Evolutionary conservation across 2,797 vertebrate genomes (phyloP).

Genomic region (Neostethus bicornis): DNA sequence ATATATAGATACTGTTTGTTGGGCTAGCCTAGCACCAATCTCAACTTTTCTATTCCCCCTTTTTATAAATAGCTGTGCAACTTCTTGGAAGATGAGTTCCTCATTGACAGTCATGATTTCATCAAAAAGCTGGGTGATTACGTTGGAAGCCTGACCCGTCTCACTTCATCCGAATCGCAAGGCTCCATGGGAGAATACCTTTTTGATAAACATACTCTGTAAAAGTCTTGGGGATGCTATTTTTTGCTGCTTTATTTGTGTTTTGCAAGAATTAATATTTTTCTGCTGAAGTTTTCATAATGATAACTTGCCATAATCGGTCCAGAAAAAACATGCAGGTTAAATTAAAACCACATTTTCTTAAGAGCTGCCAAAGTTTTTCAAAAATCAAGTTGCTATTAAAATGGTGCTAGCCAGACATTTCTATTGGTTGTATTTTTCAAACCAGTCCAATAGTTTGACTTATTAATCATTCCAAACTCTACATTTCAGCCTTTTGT

Average conservation of each 20-base stretch:
- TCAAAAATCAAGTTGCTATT: too few relatives aligned
- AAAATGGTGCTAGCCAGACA: too few relatives aligned
- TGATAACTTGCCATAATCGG: too few relatives aligned
- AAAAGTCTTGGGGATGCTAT: constrained; percentile 16
- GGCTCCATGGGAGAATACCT: constrained; percentile 80
- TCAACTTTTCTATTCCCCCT: not conserved
- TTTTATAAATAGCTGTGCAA: constrained; percentile 71
- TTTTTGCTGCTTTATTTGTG: constrained; percentile 10
- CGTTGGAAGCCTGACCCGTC: constrained; percentile 67
- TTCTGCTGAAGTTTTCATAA: constrained; percentile 14
- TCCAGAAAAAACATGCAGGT: too few relatives aligned
- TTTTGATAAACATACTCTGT: constrained; percentile 82
- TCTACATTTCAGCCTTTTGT: constrained; percentile 19
- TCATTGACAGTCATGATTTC: constrained; percentile 75
- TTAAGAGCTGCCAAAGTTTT: too few relatives aligned
- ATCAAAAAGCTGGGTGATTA: constrained; percentile 81
- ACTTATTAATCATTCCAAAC: constrained; percentile 49
- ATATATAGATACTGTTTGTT: not conserved
- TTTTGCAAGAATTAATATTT: not conserved
- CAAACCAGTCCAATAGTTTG: too few relatives aligned
- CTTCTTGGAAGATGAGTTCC: constrained; percentile 77
- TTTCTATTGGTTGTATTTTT: too few relatives aligned
- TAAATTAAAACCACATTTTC: too few relatives aligned
- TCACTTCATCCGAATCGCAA: constrained; percentile 59
- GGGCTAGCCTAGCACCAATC: not conserved